Conservation (phyloP, 2,797 vertebrate genomes). For the Siniperca scherzeri region DNA sequence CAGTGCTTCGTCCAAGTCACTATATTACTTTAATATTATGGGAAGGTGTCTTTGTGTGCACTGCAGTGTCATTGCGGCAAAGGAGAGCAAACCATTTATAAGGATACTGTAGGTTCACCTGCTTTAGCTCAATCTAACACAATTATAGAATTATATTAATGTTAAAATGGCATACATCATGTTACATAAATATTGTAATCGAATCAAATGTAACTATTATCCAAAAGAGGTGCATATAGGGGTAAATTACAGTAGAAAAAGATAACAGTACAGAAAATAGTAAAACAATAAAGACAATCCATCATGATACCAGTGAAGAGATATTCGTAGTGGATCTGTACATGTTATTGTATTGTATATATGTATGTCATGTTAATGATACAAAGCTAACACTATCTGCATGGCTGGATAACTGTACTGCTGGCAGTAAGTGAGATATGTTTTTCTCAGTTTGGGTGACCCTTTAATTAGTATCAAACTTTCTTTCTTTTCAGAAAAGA, state of each 20-base stretch:
- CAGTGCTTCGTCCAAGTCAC: slow-evolving; percentile 56
- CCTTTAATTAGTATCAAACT: neutral
- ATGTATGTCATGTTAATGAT: neutral
- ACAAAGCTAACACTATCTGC: neutral
- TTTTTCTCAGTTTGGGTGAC: neutral
- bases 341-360: neutral
- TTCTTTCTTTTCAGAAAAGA: neutral
- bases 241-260: neutral
- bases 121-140: neutral
- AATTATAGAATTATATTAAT: neutral
- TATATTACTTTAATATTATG: slow-evolving; percentile 28
- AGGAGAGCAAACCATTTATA: neutral
- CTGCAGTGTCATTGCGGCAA: neutral
- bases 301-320: neutral
- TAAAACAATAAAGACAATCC: neutral
- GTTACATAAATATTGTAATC: neutral
- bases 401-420: neutral
- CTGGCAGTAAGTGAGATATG: too few relatives aligned
- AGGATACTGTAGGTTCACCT: slow-evolving; percentile 1
- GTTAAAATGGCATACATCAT: neutral
- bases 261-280: neutral
- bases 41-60: slow-evolving; percentile 31
- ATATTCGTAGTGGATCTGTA: too few relatives aligned
- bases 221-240: neutral
- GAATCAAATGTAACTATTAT: neutral